Base-by-base conservation (phyloP, 92 coral and sea anemone species). In the Zoanthus sociatus region DNA sequence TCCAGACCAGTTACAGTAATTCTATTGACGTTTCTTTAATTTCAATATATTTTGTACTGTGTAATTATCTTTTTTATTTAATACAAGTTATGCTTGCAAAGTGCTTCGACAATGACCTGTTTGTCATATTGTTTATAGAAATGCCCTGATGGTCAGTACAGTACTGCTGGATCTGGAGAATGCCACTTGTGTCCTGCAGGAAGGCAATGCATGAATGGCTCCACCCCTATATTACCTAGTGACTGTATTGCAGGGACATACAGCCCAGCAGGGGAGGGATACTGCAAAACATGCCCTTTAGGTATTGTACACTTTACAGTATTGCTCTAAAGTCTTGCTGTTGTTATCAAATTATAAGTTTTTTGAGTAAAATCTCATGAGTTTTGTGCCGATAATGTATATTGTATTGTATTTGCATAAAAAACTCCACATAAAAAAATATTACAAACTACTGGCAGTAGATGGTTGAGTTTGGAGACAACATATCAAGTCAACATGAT, bases 61-160 rank as follows among this genome's bases (percentile, higher is more conserved):
- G 26, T 26, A 26, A 26, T 26, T 26, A 26, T 26, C 26, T 26
- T 26, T 26, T 26, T 26, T 26, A 26, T 26, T 26, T 26, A 26
- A 26, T 26, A 26, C 3, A 50, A 7, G 55, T 50, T 50, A 50
- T 50, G 7, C 12, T 1, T 63, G 9, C 9, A 17, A 18, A 17
- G 20, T 18, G 9, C 9, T 73, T 42, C 21, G 13, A 18, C 50
- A 26, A 15, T 45, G 32, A 76, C 17, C 26, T 42, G 54, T 13
- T 37, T 37, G 0, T 11, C 61, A 83, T 11, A 50, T 64, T 64
- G 32, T 17, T 81, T 56, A 4, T 78, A 97, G 99, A 94, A 92
- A 90, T 97, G 99, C 31, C 93, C 97, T 33, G 93, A 91, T 89
- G 99, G 99, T 31, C 91, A 95, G 53, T 97, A 89, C 92, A 97